A percentile compares a stretch with the other conserved stretches of the same genome.
Evolutionary conservation across 1,140 invertebrate species (phyloP).

Genomic region (Diachasma alloeum): DNA sequence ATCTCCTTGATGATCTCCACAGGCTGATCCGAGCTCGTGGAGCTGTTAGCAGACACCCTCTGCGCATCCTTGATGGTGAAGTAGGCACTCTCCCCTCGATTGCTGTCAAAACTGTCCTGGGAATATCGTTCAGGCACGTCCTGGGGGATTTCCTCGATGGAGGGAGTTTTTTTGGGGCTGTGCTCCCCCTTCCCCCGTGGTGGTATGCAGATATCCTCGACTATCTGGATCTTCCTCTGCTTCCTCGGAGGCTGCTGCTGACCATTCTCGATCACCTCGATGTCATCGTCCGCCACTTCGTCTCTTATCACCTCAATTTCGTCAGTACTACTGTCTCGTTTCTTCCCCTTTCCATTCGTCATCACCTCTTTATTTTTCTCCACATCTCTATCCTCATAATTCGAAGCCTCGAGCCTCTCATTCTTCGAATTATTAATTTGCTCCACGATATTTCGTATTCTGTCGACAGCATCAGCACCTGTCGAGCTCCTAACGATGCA

Average conservation of each 20-base stretch:
- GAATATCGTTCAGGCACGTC: not conserved
- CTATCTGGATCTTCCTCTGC: constrained; percentile 14
- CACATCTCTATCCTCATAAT: not conserved
- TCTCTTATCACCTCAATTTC: not conserved
- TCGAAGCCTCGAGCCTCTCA: not conserved
- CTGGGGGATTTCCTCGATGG: not conserved
- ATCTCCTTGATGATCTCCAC: not conserved
- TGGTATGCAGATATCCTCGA: not conserved
- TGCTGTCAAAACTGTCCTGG: not conserved
- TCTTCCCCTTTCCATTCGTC: not conserved
- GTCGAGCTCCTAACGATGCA: not conserved
- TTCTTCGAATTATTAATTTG: not conserved
- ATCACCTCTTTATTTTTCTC: not conserved
- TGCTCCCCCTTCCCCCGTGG: not conserved
- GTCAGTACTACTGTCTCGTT: not conserved
- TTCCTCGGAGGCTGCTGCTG: constrained; percentile 12
- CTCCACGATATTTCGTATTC: constrained; percentile 25
- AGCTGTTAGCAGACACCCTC: not conserved
- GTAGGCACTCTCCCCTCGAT: not conserved
- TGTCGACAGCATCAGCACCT: constrained; percentile 20
- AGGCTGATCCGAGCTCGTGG: not conserved
- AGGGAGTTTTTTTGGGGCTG: not conserved
- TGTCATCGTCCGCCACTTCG: not conserved
- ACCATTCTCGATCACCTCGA: not conserved
- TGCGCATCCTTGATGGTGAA: not conserved